These are phyloP conservation scores for Nebria salina DNA, from an alignment of 2,888 invertebrate genomes.

Conservation along the genomic window DNA sequence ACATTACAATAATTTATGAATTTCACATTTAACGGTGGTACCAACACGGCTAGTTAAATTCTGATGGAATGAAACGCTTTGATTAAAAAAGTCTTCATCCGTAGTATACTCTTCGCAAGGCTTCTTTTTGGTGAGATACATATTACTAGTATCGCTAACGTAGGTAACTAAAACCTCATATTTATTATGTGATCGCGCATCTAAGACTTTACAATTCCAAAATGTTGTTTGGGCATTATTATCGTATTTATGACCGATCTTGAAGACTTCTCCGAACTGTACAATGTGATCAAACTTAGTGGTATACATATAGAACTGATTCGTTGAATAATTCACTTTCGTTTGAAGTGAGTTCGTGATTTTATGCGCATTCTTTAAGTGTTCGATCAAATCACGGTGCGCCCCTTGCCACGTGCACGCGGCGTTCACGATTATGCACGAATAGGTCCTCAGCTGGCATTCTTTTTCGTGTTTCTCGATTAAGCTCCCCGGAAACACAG, in stretches of 20 bases:
- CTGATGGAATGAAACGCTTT: constrained; percentile 35
- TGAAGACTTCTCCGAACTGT: constrained; percentile 34
- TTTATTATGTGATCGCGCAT: constrained; percentile 24
- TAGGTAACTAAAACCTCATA: constrained; percentile 33
- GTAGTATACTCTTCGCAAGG: constrained; percentile 23
- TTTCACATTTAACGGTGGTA: constrained; percentile 33
- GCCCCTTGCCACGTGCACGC: constrained; percentile 41
- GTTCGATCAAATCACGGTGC: constrained; percentile 34
- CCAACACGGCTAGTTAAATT: constrained; percentile 28
- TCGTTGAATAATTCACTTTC: constrained; percentile 30
- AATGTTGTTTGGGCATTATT: constrained; percentile 41
- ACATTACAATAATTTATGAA: constrained; percentile 16
- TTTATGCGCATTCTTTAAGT: constrained; percentile 33
- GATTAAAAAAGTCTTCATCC: constrained; percentile 39
- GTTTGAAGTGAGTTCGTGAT: constrained; percentile 22
- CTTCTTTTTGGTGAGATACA: constrained; percentile 26
- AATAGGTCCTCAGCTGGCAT: constrained; percentile 33
- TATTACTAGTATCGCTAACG: constrained; percentile 34
- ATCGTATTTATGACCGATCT: constrained; percentile 41
- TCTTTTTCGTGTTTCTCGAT: constrained; percentile 44
- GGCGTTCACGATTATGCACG: constrained; percentile 33
- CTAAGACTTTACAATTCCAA: constrained; percentile 38
- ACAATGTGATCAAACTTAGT: constrained; percentile 38
- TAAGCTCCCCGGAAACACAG: constrained; percentile 27
- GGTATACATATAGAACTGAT: constrained; percentile 37